Base-by-base conservation (phyloP, 2,888 invertebrate species). In the Anorthoa munda region DNA sequence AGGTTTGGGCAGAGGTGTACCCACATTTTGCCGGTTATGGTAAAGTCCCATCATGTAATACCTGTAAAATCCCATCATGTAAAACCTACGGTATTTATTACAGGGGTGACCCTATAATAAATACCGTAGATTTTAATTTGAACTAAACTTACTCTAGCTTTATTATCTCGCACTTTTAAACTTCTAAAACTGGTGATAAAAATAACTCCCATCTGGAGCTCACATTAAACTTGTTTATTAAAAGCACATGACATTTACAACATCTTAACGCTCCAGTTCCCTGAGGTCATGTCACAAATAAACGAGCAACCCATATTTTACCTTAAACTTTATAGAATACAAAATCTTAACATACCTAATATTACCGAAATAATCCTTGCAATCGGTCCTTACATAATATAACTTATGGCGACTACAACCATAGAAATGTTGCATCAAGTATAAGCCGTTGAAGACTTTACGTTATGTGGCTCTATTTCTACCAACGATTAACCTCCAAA, bases 241-340 rank as follows among this genome's bases (percentile, higher is more conserved):
- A 46, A 51, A 75, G 17, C 15, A 15, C 17, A 39, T 68, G 77
- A 67, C 69, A 55, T 75, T 77, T 55, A 68, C 39, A 3, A 50
- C 59, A 50, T 75, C 13, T 74, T 53, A n/a, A 12, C 2, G 15
- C 18, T 12, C n/a, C 46, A 31, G 46, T 46, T 23, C 48, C 17
- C 23, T 39, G 2, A 31, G 46, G 67, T 13, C n/a, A n/a, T 56
- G 46, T 12, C 5, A 39, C 17, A 48, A 23, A 39, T 31, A 55
- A 23, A 23, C 46, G 63, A 31, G 26, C 26, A 9, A 39, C n/a
- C 75, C 11, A 13, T 46, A 15, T 18, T 51, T 72, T 39, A 64
- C 23, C 64, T 45, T 65, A 39, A 58, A 45, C 56, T 73, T 50
- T 31, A 50, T 13, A 65, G 15, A 21, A 51, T 18, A 66, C 21